Base-by-base conservation (phyloP, 2,797 vertebrate genomes). In the Oophaga sylvatica region DNA sequence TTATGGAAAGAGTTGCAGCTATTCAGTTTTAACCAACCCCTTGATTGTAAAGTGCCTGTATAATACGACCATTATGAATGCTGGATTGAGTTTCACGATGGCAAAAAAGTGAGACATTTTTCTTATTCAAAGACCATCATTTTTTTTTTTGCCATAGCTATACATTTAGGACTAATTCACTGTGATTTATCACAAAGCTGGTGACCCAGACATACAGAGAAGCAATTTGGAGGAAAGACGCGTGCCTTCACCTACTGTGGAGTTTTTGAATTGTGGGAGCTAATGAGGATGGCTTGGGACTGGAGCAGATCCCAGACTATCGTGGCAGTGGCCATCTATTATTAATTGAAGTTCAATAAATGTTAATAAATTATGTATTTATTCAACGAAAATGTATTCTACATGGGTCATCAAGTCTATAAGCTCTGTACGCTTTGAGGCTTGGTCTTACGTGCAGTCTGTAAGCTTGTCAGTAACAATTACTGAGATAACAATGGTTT, bases 261-360 rank as follows among this genome's bases (percentile, higher is more conserved):
- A 62, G 63, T 62, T 62, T 83, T 20, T 70, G 73, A 89, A 75
- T 19, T 53, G 41, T 71, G 70, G 53, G 48, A 83, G n/a, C 70
- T 89, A 89, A 89, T 83, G 80, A 89, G 84, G 76, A 53, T 45
- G 20, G 80, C 26, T 73, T 71, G 73, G 60, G 35, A 62, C 75
- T 19, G 84, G 56, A 77, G 63, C 60, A 48, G 26, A 86, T 8
- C 80, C 31, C 80, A 80, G 83, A 81, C 83, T 86, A 83, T 86
- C 88, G 71, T 82, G 53, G 71, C 87, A 35, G 31, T 3, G 31
- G 45, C 22, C 84, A 86, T 89, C 77, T 71, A 86, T 89, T 89
- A 89, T 86, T 89, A 89, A 89, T 83, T 29, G 63, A 62, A 86
- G 88, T 71, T 89, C 88, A 89, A 89, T 89, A 89, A 89, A 86